Evolutionary conservation across 1,140 invertebrate genomes (phyloP), one percentile per base, ranked within the genome.

Genomic region (Lepidotrigona ventralis): DNA sequence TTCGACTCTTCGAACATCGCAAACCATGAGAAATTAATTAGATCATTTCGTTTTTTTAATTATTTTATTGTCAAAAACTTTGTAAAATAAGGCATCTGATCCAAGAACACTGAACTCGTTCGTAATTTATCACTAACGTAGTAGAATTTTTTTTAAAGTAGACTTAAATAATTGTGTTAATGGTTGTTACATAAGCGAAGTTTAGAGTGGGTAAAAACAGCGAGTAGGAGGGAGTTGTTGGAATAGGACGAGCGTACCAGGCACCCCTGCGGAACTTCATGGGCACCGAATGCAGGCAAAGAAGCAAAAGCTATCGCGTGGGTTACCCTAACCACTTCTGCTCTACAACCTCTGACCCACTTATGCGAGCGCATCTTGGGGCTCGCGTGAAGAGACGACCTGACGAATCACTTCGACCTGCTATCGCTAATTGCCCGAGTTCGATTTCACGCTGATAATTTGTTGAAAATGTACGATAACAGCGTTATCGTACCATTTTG

Each of bases 161-260:
- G 29, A 2, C 53, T 54, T 64, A 4, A 53, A 64, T 33, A 53
- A 9, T 3, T 21, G 8, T 11, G 46, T n/a, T 60, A 80, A 63
- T 33, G 8, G 15, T 69, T 58, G 15, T 69, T 58, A 26, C 33
- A 19, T 33, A 39, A 78, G 19, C 9, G 19, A 58, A 60, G n/a
- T 63, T 39, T 0, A 60, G 58, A 56, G 75, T 26, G 66, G 64
- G 14, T 56, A 70, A 71, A 56, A 69, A 70, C 26, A 11, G 26
- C 1, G 9, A 23, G 56, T 53, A 23, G 68, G 6, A 17, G 46
- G 58, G 29, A 66, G 29, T 64, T 26, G 76, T 51, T 54, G 46
- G 46, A 75, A 71, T 39, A 82, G 64, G 80, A 85, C 85, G 79
- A 86, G 88, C 90, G 91, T 92, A 90, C 91, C 91, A 90, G 91